phyloP scores from a whole-genome alignment of 1,140 invertebrate species.

The Trichomalopsis sarcophagae region DNA sequence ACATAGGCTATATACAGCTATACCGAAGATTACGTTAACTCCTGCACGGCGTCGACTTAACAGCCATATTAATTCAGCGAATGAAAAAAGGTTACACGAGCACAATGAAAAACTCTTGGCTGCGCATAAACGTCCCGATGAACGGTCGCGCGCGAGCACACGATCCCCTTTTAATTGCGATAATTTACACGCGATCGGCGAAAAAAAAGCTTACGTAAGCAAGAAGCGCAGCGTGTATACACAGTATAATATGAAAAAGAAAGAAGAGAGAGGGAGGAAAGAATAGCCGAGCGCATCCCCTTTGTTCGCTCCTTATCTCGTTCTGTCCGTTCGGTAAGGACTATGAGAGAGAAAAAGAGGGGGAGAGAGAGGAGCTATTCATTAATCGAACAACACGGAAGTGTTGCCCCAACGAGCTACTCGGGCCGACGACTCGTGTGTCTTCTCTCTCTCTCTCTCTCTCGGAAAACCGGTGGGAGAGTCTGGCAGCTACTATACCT shows the following conservation, averaged over 20 bases:
- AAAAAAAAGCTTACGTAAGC: slow-evolving; percentile 22
- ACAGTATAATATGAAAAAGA: not conserved
- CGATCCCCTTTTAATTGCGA: slow-evolving; percentile 44
- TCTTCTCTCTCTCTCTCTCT: not conserved
- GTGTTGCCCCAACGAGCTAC: slow-evolving; percentile 42
- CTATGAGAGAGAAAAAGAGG: slow-evolving; percentile 9
- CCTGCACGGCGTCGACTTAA: not conserved
- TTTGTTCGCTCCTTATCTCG: slow-evolving; percentile 51
- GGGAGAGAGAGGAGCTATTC: slow-evolving; percentile 44
- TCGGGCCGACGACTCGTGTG: slow-evolving; percentile 19
- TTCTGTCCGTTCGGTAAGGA: slow-evolving; percentile 28
- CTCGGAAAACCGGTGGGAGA: slow-evolving; percentile 36
- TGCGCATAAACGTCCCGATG: not conserved
- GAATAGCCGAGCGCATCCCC: slow-evolving; percentile 33
- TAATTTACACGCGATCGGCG: slow-evolving; percentile 20
- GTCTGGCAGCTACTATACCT: not conserved
- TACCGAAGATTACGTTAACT: too few relatives aligned
- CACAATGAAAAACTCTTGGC: not conserved
- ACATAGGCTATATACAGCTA: too few relatives aligned
- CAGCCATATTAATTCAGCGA: slow-evolving; percentile 26
- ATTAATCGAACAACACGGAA: slow-evolving; percentile 54
- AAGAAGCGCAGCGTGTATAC: not conserved
- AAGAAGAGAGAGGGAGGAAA: not conserved
- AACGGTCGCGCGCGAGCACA: not conserved
- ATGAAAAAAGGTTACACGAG: not conserved